These are phyloP conservation scores for Apostichopus californicus DNA, from an alignment of 35 echinoderm and acorn worm genomes.

Conservation along the genomic window DNA sequence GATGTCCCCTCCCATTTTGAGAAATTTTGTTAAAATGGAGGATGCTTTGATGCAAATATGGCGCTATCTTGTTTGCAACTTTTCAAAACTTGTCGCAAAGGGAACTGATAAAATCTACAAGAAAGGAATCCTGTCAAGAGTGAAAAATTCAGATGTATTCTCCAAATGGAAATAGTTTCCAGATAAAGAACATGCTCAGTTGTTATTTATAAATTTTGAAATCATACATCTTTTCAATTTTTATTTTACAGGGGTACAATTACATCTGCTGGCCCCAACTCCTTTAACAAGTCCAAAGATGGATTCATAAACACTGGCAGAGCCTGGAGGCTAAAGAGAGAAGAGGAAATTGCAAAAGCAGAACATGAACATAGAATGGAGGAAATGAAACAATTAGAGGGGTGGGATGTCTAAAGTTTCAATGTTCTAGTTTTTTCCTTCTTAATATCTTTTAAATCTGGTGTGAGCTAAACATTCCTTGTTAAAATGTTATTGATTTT, in stretches of 20 bases:
- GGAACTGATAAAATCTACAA: too few relatives aligned
- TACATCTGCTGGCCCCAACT: constrained; percentile 88
- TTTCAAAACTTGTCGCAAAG: too few relatives aligned
- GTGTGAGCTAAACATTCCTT: neutral
- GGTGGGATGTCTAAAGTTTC: constrained; percentile 1
- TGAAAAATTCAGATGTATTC: too few relatives aligned
- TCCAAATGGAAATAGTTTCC: too few relatives aligned
- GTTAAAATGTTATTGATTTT: neutral
- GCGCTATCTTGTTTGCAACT: too few relatives aligned
- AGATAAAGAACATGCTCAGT: too few relatives aligned
- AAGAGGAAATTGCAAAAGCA: constrained; percentile 52
- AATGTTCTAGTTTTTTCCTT: neutral
- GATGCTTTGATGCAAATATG: too few relatives aligned
- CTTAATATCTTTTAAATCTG: neutral
- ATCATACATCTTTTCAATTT: neutral
- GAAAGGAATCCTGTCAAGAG: too few relatives aligned
- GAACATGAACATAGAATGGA: constrained; percentile 39
- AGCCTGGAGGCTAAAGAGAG: constrained; percentile 64
- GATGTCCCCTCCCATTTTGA: too few relatives aligned
- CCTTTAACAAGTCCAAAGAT: constrained; percentile 78
- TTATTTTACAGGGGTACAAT: constrained; percentile 61
- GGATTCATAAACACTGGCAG: constrained; percentile 67
- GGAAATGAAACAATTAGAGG: constrained; percentile 20
- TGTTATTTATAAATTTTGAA: too few relatives aligned
- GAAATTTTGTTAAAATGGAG: too few relatives aligned